These are phyloP conservation scores for Sphaerodactylus townsendi DNA, from an alignment of 2,113 vertebrate species.

Conservation along the genomic window DNA sequence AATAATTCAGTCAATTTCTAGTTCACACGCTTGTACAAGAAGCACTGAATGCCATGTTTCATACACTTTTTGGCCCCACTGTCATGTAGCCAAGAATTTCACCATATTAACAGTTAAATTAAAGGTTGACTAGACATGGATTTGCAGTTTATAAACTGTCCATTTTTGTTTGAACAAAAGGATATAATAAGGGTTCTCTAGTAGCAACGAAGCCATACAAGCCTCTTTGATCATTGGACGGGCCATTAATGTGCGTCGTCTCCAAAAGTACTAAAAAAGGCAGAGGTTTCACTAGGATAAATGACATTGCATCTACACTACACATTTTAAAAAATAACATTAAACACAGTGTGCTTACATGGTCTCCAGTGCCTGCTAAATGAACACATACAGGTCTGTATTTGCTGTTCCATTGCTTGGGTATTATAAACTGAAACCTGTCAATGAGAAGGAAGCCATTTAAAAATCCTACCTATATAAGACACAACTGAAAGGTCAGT, in stretches of 20 bases:
- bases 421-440: constrained; percentile 95
- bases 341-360: constrained; percentile 77
- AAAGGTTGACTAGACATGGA: neutral
- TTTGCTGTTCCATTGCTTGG: constrained; percentile 87
- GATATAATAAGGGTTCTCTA: constrained; percentile 99
- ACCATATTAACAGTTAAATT: neutral
- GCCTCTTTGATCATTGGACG: constrained; percentile 97
- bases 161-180: constrained; percentile 68
- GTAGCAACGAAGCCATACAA: constrained; percentile 90
- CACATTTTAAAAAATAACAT: neutral
- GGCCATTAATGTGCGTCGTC: constrained; percentile 92
- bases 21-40: neutral
- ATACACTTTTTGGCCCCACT: neutral
- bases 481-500: neutral
- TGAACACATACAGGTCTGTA: constrained; percentile 95
- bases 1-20: neutral
- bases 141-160: neutral
- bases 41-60: neutral
- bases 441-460: constrained; percentile 38
- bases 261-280: constrained; percentile 89
- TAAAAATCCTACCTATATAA: neutral
- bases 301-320: neutral
- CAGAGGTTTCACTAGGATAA: constrained; percentile 11
- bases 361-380: constrained; percentile 96
- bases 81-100: neutral